These are phyloP conservation scores for Babyrousa celebensis DNA, from an alignment of 2,797 vertebrate species.

Conservation along the genomic window DNA sequence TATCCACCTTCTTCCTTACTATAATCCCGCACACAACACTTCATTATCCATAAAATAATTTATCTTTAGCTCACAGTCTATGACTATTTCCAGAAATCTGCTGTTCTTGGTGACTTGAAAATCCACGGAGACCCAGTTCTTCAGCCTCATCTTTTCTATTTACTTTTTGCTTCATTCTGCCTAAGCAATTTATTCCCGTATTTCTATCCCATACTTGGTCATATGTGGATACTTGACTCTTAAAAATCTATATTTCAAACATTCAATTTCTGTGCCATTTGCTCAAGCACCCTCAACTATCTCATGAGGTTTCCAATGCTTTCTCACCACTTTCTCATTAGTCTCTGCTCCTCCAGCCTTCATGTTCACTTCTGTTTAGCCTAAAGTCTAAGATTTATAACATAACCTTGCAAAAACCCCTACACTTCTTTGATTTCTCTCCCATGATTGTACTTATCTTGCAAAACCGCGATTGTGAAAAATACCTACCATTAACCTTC, in stretches of 20 bases:
- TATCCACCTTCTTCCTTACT: neutral
- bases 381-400: neutral
- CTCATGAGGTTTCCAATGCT: neutral
- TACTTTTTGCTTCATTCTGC: conserved; percentile 14
- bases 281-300: neutral
- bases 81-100: neutral
- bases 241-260: neutral
- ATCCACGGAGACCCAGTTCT: neutral
- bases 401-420: neutral
- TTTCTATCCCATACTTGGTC: neutral
- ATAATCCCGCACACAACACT: neutral
- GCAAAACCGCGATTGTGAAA: neutral
- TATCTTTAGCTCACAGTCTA: neutral
- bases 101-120: conserved; percentile 11
- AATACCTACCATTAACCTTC: neutral
- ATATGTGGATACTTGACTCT: neutral
- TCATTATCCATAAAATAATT: neutral
- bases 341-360: neutral
- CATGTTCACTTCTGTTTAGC: neutral
- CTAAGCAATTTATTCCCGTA: neutral
- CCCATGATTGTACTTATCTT: neutral
- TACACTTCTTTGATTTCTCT: neutral
- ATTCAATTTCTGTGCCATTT: neutral
- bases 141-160: neutral
- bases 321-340: neutral